Conservation (phyloP, 2,113 vertebrate genomes). For the Propithecus coquereli region DNA sequence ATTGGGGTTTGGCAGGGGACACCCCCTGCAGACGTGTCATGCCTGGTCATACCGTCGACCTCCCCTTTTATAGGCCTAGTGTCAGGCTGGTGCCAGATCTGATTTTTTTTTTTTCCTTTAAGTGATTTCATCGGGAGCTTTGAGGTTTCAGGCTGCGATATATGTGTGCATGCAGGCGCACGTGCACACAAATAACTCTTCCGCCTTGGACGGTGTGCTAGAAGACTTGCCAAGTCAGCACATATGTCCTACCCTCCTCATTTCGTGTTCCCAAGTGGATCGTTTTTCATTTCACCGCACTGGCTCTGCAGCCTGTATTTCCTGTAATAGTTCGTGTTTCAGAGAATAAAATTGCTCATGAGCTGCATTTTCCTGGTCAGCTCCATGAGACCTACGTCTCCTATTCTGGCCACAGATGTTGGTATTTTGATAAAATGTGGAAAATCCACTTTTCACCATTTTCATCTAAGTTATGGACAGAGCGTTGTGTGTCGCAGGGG, state of each 20-base stretch:
- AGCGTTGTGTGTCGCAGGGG: background rate
- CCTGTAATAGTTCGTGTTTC: background rate
- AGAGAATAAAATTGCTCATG: background rate
- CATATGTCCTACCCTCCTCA: background rate
- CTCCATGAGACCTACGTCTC: background rate
- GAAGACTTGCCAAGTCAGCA: background rate
- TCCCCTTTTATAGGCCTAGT: background rate
- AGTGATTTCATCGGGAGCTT: background rate
- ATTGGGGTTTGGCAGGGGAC: background rate
- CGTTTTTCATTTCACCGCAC: background rate
- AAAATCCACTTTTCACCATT: background rate
- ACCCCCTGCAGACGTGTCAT: rapidly evolving
- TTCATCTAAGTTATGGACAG: background rate
- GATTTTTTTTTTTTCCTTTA: background rate
- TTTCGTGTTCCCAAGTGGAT: background rate
- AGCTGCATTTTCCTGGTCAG: background rate
- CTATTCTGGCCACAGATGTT: background rate
- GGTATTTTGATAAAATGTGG: background rate
- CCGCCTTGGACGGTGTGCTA: background rate
- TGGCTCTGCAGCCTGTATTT: background rate
- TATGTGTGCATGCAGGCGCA: rapidly evolving
- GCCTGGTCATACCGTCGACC: background rate
- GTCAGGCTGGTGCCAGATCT: background rate
- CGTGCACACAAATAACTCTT: rapidly evolving
- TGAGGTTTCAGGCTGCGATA: background rate